Evolutionary conservation across 2,888 invertebrate species (phyloP).

Genomic region (Tiphia femorata): DNA sequence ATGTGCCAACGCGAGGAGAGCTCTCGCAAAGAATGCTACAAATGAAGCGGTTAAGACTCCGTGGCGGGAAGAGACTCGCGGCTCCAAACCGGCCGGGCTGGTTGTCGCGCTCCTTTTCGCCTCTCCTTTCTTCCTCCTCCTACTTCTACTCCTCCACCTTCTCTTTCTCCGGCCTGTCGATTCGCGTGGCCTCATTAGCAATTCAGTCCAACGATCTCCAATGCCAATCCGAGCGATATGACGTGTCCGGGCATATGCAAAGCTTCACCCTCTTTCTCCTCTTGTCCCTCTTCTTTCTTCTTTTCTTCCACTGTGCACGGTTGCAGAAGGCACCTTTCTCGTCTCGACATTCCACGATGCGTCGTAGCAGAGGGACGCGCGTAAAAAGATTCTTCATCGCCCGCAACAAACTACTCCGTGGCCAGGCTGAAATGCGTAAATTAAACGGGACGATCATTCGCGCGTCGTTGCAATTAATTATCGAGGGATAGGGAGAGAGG

Average conservation of each 20-base stretch:
- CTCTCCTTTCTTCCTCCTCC: background rate
- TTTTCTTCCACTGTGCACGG: background rate
- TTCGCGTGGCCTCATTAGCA: conserved; percentile 46
- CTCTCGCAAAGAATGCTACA: conserved; percentile 5
- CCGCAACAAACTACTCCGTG: too few relatives aligned
- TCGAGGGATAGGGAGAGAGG: too few relatives aligned
- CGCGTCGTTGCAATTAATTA: too few relatives aligned
- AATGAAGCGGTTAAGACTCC: conserved; percentile 6
- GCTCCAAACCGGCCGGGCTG: conserved; percentile 45
- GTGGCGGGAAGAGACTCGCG: conserved; percentile 3
- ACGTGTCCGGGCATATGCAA: conserved; percentile 37
- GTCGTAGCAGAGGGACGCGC: conserved; percentile 7
- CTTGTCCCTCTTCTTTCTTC: background rate
- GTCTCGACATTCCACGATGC: conserved; percentile 23
- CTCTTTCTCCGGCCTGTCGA: conserved; percentile 32
- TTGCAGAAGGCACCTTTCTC: conserved; percentile 11
- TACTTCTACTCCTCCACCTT: background rate
- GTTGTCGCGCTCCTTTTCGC: conserved; percentile 14
- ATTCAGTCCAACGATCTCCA: conserved; percentile 41
- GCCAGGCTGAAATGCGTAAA: too few relatives aligned
- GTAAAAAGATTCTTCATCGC: background rate
- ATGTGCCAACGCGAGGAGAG: too few relatives aligned
- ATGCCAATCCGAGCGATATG: conserved; percentile 41
- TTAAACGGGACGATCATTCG: too few relatives aligned
- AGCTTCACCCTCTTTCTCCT: conserved; percentile 18